Base-by-base conservation (phyloP, 1,140 invertebrate genomes). In the Drosophila nannoptera region DNA sequence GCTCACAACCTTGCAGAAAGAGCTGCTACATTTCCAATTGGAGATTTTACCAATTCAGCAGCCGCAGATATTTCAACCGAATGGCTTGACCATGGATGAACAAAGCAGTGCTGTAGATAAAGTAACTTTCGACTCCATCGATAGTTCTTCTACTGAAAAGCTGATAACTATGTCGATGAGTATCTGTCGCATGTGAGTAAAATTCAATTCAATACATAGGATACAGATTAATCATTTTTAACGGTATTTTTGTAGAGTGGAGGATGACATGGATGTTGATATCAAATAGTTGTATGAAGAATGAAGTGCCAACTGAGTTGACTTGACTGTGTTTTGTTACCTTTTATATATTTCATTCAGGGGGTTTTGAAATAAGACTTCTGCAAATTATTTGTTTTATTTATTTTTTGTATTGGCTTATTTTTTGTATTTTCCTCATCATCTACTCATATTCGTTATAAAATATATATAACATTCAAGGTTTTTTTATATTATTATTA, bases 181-280 rank as follows among this genome's bases (percentile, higher is more conserved):
- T 1, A 60, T 56, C 4, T 48, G n/a, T 2, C 50, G 64, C 8
- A 35, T 58, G 81, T 86, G 49, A 35, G 82, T 68, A 16, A n/a
- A 22, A 40, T 4, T 22, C 6, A 35, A 33, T 6, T 3, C 8
- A 45, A 1, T 16, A 32, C 8, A 11, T 38, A 12, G n/a, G 35
- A 4, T 7, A 40, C n/a, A 8, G 5, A 5, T 12, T 46, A 9
- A 43, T 7, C 22, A 1, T 14, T 22, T 1, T 4, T 6, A 4
- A 45, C 12, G 1, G 35, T 16, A 16, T 65, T 31, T 54, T 78
- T 60, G 31, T 56, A 82, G 78, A 6, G 11, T 82, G 31, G 31
- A 63, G 14, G n/a, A 33, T 11, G 63, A 48, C 7, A 83, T 82
- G 71, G 63, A 78, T 0, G 42, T 45, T 9, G 66, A 75, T 49